phyloP scores from a whole-genome alignment of 2,113 vertebrate genomes.

The Phasianus colchicus region DNA sequence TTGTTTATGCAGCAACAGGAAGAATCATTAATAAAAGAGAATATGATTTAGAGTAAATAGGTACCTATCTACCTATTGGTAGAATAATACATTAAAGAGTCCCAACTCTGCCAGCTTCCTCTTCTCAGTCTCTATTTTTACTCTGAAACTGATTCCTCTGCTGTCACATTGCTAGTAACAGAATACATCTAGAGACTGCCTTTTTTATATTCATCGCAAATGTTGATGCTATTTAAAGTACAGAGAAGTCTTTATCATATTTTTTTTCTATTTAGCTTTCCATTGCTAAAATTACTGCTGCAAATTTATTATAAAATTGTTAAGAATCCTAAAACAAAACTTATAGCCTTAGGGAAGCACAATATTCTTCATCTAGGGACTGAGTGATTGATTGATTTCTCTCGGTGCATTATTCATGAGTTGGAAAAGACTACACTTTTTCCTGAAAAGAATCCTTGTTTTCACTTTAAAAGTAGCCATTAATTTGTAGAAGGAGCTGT shows the following conservation, averaged over 20 bases:
- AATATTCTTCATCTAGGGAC: not conserved
- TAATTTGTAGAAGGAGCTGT: slow-evolving; percentile 9
- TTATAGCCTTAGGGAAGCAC: not conserved
- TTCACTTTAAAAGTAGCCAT: not conserved
- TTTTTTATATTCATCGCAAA: not conserved
- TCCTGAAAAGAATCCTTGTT: not conserved
- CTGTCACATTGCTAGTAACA: not conserved
- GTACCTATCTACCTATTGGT: not conserved
- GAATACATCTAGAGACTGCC: not conserved
- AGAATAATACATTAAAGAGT: not conserved
- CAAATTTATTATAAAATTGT: slow-evolving; percentile 11
- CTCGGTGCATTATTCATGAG: not conserved
- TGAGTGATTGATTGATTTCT: not conserved
- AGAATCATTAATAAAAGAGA: not conserved
- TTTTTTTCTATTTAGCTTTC: not conserved
- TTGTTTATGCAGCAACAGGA: not conserved
- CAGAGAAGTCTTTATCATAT: not conserved
- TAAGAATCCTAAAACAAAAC: not conserved
- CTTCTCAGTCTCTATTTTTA: not conserved
- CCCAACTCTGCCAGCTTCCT: not conserved
- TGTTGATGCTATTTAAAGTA: not conserved
- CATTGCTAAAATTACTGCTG: not conserved
- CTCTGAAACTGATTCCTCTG: not conserved
- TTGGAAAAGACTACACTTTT: not conserved
- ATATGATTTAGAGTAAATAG: not conserved